Percentiles rank a stretch among this genome's conserved stretches.
phyloP scores from a whole-genome alignment of 1,140 invertebrate species.

The Nasonia giraulti region DNA sequence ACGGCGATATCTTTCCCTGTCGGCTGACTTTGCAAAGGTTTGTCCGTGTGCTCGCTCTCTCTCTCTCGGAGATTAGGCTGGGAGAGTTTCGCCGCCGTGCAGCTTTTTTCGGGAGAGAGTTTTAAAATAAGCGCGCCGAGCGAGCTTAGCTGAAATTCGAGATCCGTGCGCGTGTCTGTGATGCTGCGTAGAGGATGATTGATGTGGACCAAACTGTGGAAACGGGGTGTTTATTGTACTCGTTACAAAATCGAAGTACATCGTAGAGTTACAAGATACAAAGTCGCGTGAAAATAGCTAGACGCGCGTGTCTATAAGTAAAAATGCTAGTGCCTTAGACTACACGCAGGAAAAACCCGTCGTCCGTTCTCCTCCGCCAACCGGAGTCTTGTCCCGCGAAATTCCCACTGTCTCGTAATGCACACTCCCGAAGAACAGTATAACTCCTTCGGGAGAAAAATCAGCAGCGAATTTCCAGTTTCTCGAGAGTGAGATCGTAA shows the following conservation, averaged over 20 bases:
- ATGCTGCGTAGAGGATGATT: too few species aligned
- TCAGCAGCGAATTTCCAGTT: constrained; percentile 3
- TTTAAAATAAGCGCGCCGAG: background rate
- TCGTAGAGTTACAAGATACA: too few species aligned
- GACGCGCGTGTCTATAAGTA: too few species aligned
- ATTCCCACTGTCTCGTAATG: background rate
- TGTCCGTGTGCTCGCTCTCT: background rate
- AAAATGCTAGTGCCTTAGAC: too few species aligned
- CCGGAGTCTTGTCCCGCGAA: background rate
- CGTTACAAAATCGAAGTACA: too few species aligned
- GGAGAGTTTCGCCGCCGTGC: background rate
- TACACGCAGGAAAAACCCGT: too few species aligned
- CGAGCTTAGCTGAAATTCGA: background rate
- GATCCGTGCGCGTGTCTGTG: background rate
- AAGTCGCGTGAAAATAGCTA: too few species aligned
- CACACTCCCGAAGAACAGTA: background rate
- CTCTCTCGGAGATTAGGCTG: background rate
- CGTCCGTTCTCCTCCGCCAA: too few species aligned
- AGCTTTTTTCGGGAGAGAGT: background rate
- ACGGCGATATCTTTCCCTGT: constrained; percentile 1
- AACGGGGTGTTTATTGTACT: too few species aligned
- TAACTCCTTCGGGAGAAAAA: background rate
- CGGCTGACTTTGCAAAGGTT: background rate
- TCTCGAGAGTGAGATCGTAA: background rate
- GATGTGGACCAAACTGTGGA: too few species aligned